Base-by-base conservation (phyloP, 2,797 vertebrate species). In the Champsocephalus gunnari region DNA sequence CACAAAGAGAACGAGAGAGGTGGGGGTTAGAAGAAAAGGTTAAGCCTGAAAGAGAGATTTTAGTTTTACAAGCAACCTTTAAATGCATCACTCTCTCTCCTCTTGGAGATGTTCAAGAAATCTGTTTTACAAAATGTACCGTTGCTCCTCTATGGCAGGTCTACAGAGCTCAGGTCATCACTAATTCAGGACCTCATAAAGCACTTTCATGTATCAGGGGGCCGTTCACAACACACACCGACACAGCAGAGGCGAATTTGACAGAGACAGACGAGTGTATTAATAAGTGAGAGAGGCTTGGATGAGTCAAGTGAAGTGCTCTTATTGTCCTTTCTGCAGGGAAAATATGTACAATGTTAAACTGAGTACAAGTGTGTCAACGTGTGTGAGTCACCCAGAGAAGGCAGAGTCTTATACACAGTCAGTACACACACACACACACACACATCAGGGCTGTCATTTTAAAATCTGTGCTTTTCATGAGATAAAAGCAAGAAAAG, bases 181-280 rank as follows among this genome's bases (percentile, higher is more conserved):
- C 61, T 92, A 87, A 93, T 93, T 92, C 66, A 94, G 66, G 19
- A 14, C 17, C 59, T 69, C 57, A 72, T 89, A 92, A 91, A 94
- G 89, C 92, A 77, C 73, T 93, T 94, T 78, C 79, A 62, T 94
- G 92, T 93, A 81, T 75, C 68, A 14, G 49, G 44, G 34, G 59
- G 45, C 3, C 4, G 74, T 60, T 59, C 43, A 50, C 58, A 71
- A 65, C 71, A 79, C 51, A 71, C 66, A 28, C 66, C 8, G 60
- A 83, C 47, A 50, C 32, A 51, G 48, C 12, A 45, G 47, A 78
- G 55, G 59, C 4, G 4, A 16, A 12, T 63, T 43, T 62, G 73
- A 77, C 73, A 60, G 56, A 59, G 69, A 56, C 32, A 34, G 56
- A 61, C 12, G 11, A 69, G 71, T 24, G 76, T 77, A 69, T 64